These are phyloP conservation scores for Acleris holmiana DNA, from an alignment of 2,888 invertebrate species.

Conservation along the genomic window DNA sequence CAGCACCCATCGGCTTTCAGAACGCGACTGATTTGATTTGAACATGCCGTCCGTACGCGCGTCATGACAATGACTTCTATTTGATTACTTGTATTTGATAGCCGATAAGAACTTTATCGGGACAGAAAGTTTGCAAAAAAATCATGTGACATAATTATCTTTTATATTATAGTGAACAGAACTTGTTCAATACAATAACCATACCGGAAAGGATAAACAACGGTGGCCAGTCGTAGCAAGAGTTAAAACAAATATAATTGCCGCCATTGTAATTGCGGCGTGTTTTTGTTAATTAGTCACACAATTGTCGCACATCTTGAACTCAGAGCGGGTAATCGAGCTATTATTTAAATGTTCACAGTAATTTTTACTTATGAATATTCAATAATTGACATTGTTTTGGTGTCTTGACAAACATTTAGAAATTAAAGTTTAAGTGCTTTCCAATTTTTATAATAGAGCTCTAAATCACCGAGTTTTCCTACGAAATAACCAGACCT, in stretches of 20 bases:
- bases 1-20: conserved; percentile 50
- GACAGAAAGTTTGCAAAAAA: conserved; percentile 34
- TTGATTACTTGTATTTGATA: conserved; percentile 35
- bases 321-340: conserved; percentile 25
- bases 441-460: too few species aligned
- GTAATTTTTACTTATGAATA: conserved; percentile 22
- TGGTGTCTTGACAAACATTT: too few species aligned
- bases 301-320: conserved; percentile 42
- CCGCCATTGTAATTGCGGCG: conserved; percentile 48
- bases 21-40: conserved; percentile 56
- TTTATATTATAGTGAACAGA: conserved; percentile 6
- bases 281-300: conserved; percentile 50
- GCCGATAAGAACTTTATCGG: conserved; percentile 30
- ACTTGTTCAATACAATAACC: conserved; percentile 19
- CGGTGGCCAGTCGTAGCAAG: conserved; percentile 36
- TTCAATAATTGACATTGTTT: conserved; percentile 11
- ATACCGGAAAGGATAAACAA: conserved; percentile 34
- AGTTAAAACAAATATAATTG: conserved; percentile 49
- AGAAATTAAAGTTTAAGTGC: too few species aligned
- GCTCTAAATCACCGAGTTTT: too few species aligned
- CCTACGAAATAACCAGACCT: too few species aligned
- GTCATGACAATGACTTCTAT: conserved; percentile 51
- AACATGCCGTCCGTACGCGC: conserved; percentile 51
- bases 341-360: conserved; percentile 33
- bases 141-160: conserved; percentile 34